These are phyloP conservation scores for Lymantria dispar DNA, from an alignment of 2,888 invertebrate genomes.

Conservation along the genomic window DNA sequence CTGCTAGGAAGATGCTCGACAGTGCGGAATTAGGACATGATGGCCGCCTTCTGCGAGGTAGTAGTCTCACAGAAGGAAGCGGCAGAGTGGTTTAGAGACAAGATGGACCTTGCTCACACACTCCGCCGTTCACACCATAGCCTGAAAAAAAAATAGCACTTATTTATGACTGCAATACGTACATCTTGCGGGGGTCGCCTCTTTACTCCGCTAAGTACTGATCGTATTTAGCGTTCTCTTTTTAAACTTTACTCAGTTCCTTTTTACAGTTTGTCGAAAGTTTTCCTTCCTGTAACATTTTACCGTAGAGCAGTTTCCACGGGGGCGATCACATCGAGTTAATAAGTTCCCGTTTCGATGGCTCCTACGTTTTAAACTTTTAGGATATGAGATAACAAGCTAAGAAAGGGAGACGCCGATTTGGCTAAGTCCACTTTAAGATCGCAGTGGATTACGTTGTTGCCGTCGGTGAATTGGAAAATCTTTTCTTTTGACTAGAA, in stretches of 20 bases:
- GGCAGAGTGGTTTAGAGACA: too few species aligned
- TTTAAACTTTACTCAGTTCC: slow-evolving; percentile 72
- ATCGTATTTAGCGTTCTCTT: slow-evolving; percentile 74
- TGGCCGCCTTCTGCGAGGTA: too few species aligned
- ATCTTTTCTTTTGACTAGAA: slow-evolving; percentile 37
- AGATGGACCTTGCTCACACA: too few species aligned
- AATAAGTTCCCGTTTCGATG: slow-evolving; percentile 81
- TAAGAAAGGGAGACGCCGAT: slow-evolving; percentile 75
- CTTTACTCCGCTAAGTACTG: slow-evolving; percentile 58
- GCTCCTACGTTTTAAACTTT: slow-evolving; percentile 81
- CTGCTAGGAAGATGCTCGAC: too few species aligned
- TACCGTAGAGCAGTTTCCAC: slow-evolving; percentile 73
- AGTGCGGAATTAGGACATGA: too few species aligned
- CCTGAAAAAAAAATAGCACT: too few species aligned
- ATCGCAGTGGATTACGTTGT: slow-evolving; percentile 52
- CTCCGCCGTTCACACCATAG: too few species aligned
- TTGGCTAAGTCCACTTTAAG: slow-evolving; percentile 74
- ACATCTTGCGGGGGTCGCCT: slow-evolving; percentile 23
- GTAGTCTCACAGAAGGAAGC: too few species aligned
- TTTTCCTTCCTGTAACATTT: slow-evolving; percentile 79
- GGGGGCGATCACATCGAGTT: slow-evolving; percentile 79
- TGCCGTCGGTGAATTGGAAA: slow-evolving; percentile 47
- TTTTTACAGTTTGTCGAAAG: slow-evolving; percentile 75
- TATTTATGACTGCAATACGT: slow-evolving; percentile 16
- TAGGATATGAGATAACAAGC: slow-evolving; percentile 82